phyloP scores from a whole-genome alignment of 2,113 vertebrate genomes.

The Marmota flaviventris region DNA sequence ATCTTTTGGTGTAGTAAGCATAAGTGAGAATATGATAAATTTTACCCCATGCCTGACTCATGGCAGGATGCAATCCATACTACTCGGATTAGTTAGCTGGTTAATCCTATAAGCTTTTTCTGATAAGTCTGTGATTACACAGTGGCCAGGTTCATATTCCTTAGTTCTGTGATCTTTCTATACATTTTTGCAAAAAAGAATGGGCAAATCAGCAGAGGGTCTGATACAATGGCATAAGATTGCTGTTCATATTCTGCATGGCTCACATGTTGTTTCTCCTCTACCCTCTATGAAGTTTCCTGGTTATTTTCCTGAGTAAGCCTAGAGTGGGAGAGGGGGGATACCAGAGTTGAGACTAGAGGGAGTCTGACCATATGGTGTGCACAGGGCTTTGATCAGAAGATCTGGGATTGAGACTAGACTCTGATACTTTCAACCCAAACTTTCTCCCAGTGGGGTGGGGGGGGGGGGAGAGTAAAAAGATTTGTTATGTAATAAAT shows the following conservation, averaged over 20 bases:
- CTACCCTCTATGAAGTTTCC: not conserved
- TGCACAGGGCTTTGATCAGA: not conserved
- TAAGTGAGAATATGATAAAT: not conserved
- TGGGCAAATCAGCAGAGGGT: not conserved
- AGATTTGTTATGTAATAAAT: not conserved
- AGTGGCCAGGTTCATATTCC: not conserved
- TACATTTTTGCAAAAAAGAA: not conserved
- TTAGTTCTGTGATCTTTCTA: not conserved
- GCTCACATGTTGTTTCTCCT: not conserved
- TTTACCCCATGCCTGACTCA: not conserved
- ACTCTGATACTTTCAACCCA: not conserved
- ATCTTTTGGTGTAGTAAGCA: not conserved
- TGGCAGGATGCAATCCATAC: not conserved
- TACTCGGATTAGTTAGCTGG: not conserved
- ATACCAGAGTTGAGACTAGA: not conserved
- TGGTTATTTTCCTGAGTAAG: not conserved
- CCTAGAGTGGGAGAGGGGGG: not conserved
- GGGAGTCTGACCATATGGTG: too few relatives aligned
- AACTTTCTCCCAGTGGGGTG: not conserved
- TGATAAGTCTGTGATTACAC: not conserved
- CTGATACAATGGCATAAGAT: not conserved
- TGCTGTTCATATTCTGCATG: not conserved
- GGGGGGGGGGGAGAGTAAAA: not conserved
- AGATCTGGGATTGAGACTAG: not conserved
- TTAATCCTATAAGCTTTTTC: not conserved